Percentiles rank a stretch among this genome's conserved stretches.
Evolutionary conservation across 2,888 invertebrate species (phyloP).

Genomic region (Rhyacophila evoluta): DNA sequence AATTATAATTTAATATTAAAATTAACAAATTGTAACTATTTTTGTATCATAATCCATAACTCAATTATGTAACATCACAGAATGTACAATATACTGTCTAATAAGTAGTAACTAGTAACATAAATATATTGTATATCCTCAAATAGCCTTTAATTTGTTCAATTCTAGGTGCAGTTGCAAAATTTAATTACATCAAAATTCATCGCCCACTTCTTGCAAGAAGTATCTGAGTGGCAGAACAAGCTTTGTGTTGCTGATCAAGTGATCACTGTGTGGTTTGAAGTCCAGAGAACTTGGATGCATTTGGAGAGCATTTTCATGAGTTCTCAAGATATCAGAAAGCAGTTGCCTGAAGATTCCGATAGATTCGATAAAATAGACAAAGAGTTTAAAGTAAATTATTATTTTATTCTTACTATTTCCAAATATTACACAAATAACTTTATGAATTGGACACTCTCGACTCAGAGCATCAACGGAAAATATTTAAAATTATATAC

Average conservation of each 20-base stretch:
- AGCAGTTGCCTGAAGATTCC: constrained; percentile 94
- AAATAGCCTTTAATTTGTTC: no score
- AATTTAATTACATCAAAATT: constrained; percentile 97
- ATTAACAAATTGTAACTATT: no score
- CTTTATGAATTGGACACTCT: no score
- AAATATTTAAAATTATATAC: no score
- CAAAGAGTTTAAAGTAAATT: constrained; percentile 82
- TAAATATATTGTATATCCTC: no score
- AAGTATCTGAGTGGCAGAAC: constrained; percentile 95
- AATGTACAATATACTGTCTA: no score
- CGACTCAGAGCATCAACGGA: no score
- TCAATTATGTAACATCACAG: no score
- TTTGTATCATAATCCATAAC: no score
- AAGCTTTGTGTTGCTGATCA: constrained; percentile 94
- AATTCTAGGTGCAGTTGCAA: constrained; percentile 86
- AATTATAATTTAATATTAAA: no score
- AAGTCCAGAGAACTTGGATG: constrained; percentile 97
- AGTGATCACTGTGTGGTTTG: constrained; percentile 93
- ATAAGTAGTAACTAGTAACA: no score
- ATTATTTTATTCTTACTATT: constrained; percentile 23
- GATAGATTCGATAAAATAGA: constrained; percentile 93
- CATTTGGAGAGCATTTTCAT: constrained; percentile 98
- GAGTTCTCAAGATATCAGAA: constrained; percentile 96
- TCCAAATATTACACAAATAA: no score
- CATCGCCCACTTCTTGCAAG: constrained; percentile 94